Evolutionary conservation across 2,113 vertebrate genomes (phyloP).

Genomic region (Archilochus colubris): DNA sequence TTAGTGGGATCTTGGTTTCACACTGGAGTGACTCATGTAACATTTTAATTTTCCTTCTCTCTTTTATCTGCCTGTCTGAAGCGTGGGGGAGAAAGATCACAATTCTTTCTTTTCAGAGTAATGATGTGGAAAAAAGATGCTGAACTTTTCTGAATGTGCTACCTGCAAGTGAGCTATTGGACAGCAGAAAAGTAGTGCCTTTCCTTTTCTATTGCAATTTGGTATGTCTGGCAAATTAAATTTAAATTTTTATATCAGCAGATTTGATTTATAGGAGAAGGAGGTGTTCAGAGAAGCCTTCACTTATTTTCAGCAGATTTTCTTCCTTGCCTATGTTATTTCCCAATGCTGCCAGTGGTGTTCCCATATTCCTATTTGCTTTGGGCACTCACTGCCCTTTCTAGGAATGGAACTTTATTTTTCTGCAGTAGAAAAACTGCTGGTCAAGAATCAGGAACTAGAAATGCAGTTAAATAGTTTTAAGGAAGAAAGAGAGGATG

Average conservation of each 20-base stretch:
- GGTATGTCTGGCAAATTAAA: not conserved
- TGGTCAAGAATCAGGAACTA: not conserved
- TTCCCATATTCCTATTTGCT: not conserved
- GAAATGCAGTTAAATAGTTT: not conserved
- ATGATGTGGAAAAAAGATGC: not conserved
- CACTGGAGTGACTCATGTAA: not conserved
- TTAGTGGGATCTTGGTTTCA: slow-evolving; percentile 4
- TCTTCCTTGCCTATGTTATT: not conserved
- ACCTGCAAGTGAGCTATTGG: not conserved
- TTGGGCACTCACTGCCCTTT: not conserved
- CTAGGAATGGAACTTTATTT: not conserved
- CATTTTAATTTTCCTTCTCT: not conserved
- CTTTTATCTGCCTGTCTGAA: slow-evolving; percentile 6
- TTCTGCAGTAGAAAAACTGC: not conserved
- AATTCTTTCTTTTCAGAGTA: not conserved
- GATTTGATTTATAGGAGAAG: not conserved
- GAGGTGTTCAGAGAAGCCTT: not conserved
- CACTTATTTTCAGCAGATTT: not conserved
- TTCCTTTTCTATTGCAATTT: fast-evolving
- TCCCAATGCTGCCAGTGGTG: not conserved
- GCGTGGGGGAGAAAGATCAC: not conserved
- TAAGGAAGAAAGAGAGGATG: not conserved
- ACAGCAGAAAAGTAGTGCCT: not conserved
- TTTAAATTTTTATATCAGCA: not conserved
- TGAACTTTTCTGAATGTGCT: not conserved